Base-by-base conservation (phyloP, 1,140 invertebrate species). In the Glossosoma conforme region DNA sequence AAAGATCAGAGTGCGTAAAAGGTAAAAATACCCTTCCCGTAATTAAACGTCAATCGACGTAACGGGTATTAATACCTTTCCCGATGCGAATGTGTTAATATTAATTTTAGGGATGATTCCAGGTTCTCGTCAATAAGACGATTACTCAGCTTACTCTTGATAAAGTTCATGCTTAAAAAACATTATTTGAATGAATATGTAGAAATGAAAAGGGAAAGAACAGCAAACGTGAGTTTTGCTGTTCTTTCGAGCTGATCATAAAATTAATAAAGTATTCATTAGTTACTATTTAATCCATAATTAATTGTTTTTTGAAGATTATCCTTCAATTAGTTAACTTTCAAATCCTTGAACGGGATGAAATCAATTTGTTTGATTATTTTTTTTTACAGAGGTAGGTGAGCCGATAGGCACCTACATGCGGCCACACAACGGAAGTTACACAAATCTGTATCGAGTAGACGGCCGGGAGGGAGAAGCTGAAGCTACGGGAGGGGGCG, bases 371-470 rank as follows among this genome's bases (percentile, higher is more conserved):
- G 33, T 8, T 14, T 35, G 8, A n/a, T 43, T 6, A 17, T 19
- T 30, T 19, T 10, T 4, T 44, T 44, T 15, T 17, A 25, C 22
- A 56, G 54, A 56, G 38, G 30, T 37, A 1, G 42, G 33, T 18
- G 49, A 56, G 32, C 44, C 44, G 19, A 43, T 52, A 18, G 44
- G 44, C 19, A 25, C 45, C 3, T 53, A 49, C 28, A 32, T 33
- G 10, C 47, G 54, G 17, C 55, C 38, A 11, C 42, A 36, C 10
- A 53, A 51, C 15, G 56, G 47, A 10, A 58, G 56, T 20, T 58
- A 58, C 21, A 54, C 48, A 11, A 58, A 58, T 43, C 36, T 58
- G 2, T 58, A 58, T 25, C 36, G 56, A 21, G 32, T 58, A 9
- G 51, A 58, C 13, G 55, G 53, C 24, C 49, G 42, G 15, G 56